Conservation (phyloP, 2,888 invertebrate genomes). For the Hypena proboscidalis region DNA sequence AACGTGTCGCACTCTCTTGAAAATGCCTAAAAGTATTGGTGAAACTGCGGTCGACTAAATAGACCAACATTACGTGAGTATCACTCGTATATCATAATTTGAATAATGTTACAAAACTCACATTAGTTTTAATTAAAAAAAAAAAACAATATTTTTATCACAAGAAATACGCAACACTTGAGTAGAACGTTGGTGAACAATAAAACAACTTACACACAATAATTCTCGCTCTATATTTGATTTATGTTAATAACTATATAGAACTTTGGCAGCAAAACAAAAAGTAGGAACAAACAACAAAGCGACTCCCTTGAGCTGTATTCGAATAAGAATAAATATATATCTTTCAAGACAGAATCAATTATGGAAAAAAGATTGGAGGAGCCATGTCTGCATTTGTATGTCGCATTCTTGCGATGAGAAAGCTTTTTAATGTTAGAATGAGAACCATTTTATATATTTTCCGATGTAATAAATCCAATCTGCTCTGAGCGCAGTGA, state of each 20-base stretch:
- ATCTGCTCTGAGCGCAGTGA: constrained; percentile 49
- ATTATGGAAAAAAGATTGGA: constrained; percentile 48
- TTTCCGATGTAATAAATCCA: constrained; percentile 58
- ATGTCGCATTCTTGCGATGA: constrained; percentile 46
- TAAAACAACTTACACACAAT: constrained; percentile 40
- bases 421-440: constrained; percentile 51
- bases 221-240: constrained; percentile 46
- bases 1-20: too few relatives aligned
- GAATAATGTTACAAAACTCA: too few relatives aligned
- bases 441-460: constrained; percentile 52
- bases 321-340: constrained; percentile 42
- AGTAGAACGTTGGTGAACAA: constrained; percentile 27
- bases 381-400: constrained; percentile 52
- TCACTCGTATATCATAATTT: too few relatives aligned
- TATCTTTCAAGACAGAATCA: constrained; percentile 45
- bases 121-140: too few relatives aligned
- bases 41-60: too few relatives aligned
- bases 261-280: constrained; percentile 39
- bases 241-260: constrained; percentile 40
- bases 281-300: constrained; percentile 44
- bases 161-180: constrained; percentile 32
- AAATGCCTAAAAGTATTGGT: too few relatives aligned
- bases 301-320: constrained; percentile 29
- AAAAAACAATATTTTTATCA: constrained; percentile 26
- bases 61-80: too few relatives aligned